phyloP scores from a whole-genome alignment of 2,797 vertebrate species.

The Rhincodon typus region DNA sequence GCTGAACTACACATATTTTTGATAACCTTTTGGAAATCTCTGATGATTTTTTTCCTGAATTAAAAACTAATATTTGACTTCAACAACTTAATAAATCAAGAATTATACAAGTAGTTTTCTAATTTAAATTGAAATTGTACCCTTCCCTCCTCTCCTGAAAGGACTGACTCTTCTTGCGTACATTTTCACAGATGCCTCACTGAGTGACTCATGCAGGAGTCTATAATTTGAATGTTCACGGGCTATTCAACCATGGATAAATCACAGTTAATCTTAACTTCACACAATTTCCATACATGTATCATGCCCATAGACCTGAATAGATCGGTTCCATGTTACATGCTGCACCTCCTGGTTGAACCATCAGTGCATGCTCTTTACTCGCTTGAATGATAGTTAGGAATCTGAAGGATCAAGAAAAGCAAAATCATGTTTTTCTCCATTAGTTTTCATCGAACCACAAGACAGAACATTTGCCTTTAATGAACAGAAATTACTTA shows the following conservation, averaged over 20 bases:
- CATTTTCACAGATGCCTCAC: neutral
- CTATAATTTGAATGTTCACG: neutral
- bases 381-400: neutral
- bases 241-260: neutral
- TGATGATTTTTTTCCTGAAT: neutral
- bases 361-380: constrained; percentile 3
- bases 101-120: neutral
- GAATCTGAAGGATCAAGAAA: neutral
- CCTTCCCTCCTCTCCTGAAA: neutral
- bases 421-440: neutral
- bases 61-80: neutral
- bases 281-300: neutral
- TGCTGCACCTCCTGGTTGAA: neutral
- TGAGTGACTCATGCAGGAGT: neutral
- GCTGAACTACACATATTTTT: neutral
- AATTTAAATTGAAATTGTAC: neutral
- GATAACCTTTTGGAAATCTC: neutral
- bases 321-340: neutral
- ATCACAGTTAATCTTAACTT: neutral
- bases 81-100: neutral
- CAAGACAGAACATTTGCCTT: neutral
- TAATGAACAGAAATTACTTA: neutral
- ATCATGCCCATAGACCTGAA: neutral
- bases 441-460: neutral
- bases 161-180: neutral